Base-by-base conservation (phyloP, 2,113 vertebrate genomes). In the Machaerirhynchus nigripectus region DNA sequence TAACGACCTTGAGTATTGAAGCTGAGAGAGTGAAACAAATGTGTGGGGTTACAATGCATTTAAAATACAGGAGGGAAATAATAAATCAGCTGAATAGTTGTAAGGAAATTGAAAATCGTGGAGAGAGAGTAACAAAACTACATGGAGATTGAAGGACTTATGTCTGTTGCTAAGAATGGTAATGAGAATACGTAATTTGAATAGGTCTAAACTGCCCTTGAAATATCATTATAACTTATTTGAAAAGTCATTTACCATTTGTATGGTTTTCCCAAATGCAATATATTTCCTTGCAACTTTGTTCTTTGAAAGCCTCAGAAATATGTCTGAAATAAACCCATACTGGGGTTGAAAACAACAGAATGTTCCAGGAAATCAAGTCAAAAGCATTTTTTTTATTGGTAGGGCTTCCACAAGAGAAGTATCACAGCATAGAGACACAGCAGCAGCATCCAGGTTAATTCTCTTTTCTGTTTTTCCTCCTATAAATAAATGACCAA, bases 161-260 rank as follows among this genome's bases (percentile, higher is more conserved):
- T 1, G 40, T 64, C 88, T 95, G 61, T 97, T 96, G 94, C 95
- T 93, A 40, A 76, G 87, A 97, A 97, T 96, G 93, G 87, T 95
- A 97, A 98, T 97, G 92, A 97, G 96, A 96, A 88, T 71, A 87
- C 81, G 64, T 33, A 92, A 97, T 96, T 75, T 95, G 80, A 96
- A 94, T 78, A 84, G 86, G 47, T 89, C 77, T 90, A 84, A 88
- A 68, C 94, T 44, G 85, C 95, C 97, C 98, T 98, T 98, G 96
- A 97, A 97, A 96, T 95, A 97, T 64, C 96, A 96, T 97, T 97
- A 96, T 94, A 96, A 96, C 85, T 96, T 97, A 80, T 98, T 95
- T 94, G 96, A 96, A 96, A 96, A 97, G 71, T 35, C 63, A 28
- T 90, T 95, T 95, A 47, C 74, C 63, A 77, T 90, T 95, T 96